Conservation (phyloP, 2,888 invertebrate genomes). For the Oeneis ivallda region DNA sequence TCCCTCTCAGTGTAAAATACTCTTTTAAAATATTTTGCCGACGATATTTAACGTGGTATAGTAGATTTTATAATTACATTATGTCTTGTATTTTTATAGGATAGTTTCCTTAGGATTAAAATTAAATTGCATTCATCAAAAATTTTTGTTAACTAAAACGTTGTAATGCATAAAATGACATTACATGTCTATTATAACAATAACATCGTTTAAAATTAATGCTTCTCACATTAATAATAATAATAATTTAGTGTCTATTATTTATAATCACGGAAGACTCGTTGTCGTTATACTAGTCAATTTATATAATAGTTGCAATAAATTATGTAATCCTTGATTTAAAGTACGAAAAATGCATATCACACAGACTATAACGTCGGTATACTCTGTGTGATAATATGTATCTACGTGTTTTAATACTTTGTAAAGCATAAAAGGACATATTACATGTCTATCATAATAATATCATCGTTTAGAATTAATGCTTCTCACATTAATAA, state of each 20-base stretch:
- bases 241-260: background rate
- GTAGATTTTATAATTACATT: too few species aligned
- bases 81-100: background rate
- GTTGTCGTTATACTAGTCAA: conserved; percentile 9
- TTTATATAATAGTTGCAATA: conserved; percentile 4
- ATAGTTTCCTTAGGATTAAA: background rate
- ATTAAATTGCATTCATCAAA: background rate
- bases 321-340: background rate
- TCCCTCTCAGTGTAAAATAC: background rate
- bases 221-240: conserved; percentile 2
- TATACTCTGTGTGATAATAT: too few species aligned
- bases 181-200: background rate
- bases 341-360: conserved; percentile 1
- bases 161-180: background rate
- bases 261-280: conserved; percentile 4
- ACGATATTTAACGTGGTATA: background rate
- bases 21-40: background rate
- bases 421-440: background rate
- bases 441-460: background rate
- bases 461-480: background rate
- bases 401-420: too few species aligned
- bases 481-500: conserved; percentile 1
- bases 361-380: too few species aligned
- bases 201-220: background rate
- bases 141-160: background rate